Conservation (phyloP, 1,140 invertebrate genomes). For the Atta cephalotes region DNA sequence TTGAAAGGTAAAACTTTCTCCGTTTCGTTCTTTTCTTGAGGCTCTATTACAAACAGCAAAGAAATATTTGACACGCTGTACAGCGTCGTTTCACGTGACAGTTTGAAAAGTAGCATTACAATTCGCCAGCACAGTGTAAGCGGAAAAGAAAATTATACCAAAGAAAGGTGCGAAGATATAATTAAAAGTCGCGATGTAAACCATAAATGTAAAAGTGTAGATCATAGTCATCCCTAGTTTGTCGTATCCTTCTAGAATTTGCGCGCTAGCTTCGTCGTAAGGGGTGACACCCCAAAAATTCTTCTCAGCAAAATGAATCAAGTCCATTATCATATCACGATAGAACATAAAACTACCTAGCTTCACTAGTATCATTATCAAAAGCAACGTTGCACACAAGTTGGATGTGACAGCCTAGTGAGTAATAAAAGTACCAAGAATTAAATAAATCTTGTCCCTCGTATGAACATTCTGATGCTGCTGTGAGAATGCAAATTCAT, state of each 20-base stretch:
- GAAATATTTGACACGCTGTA: not conserved
- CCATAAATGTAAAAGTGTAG: slow-evolving; percentile 54
- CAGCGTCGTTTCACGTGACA: not conserved
- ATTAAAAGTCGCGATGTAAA: slow-evolving; percentile 25
- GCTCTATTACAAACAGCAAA: slow-evolving; percentile 52
- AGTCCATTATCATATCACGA: slow-evolving; percentile 55
- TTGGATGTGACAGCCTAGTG: slow-evolving; percentile 65
- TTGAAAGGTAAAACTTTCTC: slow-evolving; percentile 70
- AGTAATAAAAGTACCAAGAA: slow-evolving; percentile 3
- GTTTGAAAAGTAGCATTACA: not conserved
- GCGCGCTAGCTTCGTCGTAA: slow-evolving; percentile 48
- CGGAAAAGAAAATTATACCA: slow-evolving; percentile 45
- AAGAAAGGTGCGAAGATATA: slow-evolving; percentile 65
- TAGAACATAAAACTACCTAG: slow-evolving; percentile 64
- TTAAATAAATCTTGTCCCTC: not conserved
- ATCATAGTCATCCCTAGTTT: slow-evolving; percentile 55
- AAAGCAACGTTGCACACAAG: slow-evolving; percentile 61
- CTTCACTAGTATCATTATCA: slow-evolving; percentile 71
- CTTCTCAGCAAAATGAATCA: slow-evolving; percentile 67
- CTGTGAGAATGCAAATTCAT: not conserved
- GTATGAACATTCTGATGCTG: not conserved
- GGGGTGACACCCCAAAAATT: slow-evolving; percentile 66
- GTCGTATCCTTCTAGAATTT: slow-evolving; percentile 63
- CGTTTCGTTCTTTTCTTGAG: slow-evolving; percentile 53
- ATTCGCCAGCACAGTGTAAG: not conserved